Conservation (phyloP, 2,113 vertebrate species). For the Sander lucioperca region DNA sequence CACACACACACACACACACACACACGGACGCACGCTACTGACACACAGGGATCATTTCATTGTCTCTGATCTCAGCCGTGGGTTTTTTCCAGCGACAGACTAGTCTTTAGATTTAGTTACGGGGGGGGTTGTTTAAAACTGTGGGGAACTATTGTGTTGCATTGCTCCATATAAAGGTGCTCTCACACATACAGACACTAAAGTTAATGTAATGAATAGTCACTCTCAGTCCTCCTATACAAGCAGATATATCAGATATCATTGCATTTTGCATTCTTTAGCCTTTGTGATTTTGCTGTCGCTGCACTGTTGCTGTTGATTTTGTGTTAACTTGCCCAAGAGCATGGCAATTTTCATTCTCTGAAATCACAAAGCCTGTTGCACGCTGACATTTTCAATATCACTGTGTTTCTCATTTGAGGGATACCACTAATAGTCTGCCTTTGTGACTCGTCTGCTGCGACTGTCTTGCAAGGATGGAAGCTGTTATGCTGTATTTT, state of each 20-base stretch:
- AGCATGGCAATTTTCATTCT: not conserved
- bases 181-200: not conserved
- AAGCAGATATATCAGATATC: not conserved
- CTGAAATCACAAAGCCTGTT: not conserved
- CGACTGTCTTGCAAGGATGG: conserved; percentile 31
- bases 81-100: conserved; percentile 41
- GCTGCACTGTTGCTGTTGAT: not conserved
- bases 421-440: conserved; percentile 22
- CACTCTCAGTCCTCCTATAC: not conserved
- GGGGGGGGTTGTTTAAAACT: no score
- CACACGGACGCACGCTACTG: not conserved
- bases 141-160: not conserved
- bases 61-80: conserved; percentile 52
- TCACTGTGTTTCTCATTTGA: not conserved
- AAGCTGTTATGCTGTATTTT: conserved; percentile 47
- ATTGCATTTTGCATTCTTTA: not conserved
- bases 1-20: not conserved
- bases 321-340: not conserved
- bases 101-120: conserved; percentile 31
- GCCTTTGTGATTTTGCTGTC: not conserved
- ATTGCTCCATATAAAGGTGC: not conserved
- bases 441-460: conserved; percentile 20
- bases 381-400: not conserved
- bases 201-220: not conserved
- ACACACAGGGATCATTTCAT: conserved; percentile 49